phyloP scores from a whole-genome alignment of 2,888 invertebrate genomes.

The Ormyrus labotus region DNA sequence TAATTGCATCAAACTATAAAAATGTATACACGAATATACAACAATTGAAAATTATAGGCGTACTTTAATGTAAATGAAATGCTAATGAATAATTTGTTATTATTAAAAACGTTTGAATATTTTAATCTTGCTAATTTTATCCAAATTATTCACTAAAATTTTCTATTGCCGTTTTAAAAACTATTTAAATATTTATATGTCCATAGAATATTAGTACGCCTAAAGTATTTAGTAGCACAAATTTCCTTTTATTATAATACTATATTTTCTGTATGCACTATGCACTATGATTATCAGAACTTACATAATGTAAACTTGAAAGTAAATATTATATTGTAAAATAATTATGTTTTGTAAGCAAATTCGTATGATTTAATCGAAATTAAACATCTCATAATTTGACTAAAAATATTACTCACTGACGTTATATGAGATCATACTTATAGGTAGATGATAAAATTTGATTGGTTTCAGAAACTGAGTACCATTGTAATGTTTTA shows the following conservation, averaged over 20 bases:
- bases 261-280: constrained; percentile 21
- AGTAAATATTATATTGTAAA: constrained; percentile 3
- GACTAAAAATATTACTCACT: constrained; percentile 25
- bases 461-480: constrained; percentile 23
- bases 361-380: constrained; percentile 1
- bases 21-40: neutral
- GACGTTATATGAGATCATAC: constrained; percentile 40
- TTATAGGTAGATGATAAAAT: constrained; percentile 29
- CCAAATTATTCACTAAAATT: constrained; percentile 18
- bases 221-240: constrained; percentile 30
- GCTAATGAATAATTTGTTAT: too few species aligned
- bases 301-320: constrained; percentile 16
- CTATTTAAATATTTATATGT: constrained; percentile 15
- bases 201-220: constrained; percentile 7
- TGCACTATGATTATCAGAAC: constrained; percentile 29
- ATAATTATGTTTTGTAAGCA: constrained; percentile 3
- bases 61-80: neutral
- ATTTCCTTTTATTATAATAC: constrained; percentile 30
- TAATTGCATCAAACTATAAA: constrained; percentile 5
- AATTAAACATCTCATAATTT: constrained; percentile 27
- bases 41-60: constrained; percentile 22
- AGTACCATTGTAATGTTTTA: constrained; percentile 26
- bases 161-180: constrained; percentile 6
- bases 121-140: constrained; percentile 6
- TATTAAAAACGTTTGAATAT: too few species aligned